phyloP scores from a whole-genome alignment of 1,140 invertebrate species.

The Trichomalopsis sarcophagae region DNA sequence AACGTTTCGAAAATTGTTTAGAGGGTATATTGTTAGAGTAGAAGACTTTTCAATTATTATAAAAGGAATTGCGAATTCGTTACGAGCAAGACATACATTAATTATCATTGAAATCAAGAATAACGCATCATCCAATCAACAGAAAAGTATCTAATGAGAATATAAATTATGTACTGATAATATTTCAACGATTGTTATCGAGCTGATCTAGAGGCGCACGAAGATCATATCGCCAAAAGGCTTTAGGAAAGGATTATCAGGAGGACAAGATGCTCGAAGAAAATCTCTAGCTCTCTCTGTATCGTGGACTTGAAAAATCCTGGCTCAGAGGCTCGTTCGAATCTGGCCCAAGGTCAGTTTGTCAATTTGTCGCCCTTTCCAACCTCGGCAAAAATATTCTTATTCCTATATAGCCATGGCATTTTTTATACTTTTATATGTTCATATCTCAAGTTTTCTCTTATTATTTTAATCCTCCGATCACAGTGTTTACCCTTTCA shows the following conservation, averaged over 20 bases:
- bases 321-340: constrained; percentile 55
- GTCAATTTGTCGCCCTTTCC: constrained; percentile 22
- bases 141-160: not conserved
- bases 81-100: not conserved
- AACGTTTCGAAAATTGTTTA: too few species aligned
- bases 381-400: constrained; percentile 2
- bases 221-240: constrained; percentile 47
- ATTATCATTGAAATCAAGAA: not conserved
- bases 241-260: constrained; percentile 47
- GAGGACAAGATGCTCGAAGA: constrained; percentile 51
- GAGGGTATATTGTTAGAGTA: not conserved
- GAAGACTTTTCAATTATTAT: not conserved
- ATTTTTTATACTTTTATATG: not conserved
- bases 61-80: not conserved
- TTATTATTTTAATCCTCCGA: constrained; percentile 16
- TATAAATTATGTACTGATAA: not conserved
- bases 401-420: constrained; percentile 4
- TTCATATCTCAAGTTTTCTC: not conserved
- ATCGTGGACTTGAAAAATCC: constrained; percentile 42
- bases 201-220: constrained; percentile 35
- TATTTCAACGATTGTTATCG: constrained; percentile 41
- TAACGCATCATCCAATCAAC: not conserved
- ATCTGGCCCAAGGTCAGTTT: constrained; percentile 64
- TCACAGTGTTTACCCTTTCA: constrained; percentile 9
- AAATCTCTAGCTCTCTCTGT: constrained; percentile 41